Evolutionary conservation across 2,113 vertebrate genomes (phyloP).

Genomic region (Pachypanchax playfairii): DNA sequence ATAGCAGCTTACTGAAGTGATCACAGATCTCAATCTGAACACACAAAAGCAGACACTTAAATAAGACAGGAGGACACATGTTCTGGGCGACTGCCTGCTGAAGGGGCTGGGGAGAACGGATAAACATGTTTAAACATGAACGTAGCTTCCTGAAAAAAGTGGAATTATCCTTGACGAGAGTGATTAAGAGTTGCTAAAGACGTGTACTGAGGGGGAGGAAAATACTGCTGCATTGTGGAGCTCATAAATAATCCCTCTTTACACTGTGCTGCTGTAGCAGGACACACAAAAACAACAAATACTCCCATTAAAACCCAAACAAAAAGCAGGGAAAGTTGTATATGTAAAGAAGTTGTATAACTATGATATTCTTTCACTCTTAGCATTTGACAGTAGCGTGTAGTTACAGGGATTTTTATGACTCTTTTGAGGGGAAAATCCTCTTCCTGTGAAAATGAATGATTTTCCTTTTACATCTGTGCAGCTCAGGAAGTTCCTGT

Average conservation of each 20-base stretch:
- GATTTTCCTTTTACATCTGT: neutral
- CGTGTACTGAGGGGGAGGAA: conserved; percentile 33
- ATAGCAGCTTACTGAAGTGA: conserved; percentile 39
- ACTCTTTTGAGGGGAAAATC: conserved; percentile 1
- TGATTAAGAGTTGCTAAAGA: conserved; percentile 67
- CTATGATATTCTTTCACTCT: neutral
- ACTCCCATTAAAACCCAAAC: conserved; percentile 1
- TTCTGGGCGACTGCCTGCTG: conserved; percentile 60
- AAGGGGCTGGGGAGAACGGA: conserved; percentile 59
- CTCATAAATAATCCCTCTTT: conserved; percentile 51
- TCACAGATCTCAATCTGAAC: conserved; percentile 64
- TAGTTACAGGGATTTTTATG: neutral
- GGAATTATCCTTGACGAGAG: conserved; percentile 59
- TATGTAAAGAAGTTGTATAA: neutral
- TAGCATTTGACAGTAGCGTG: neutral
- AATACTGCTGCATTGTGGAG: conserved; percentile 33
- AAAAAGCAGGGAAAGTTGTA: neutral
- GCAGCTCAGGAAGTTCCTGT: no score
- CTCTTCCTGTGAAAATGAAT: neutral
- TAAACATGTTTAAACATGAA: conserved; percentile 52
- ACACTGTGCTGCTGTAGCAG: conserved; percentile 16
- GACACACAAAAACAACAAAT: conserved; percentile 27
- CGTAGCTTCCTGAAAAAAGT: conserved; percentile 43
- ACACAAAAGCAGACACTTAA: conserved; percentile 63
- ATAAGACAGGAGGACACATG: conserved; percentile 70